Base-by-base conservation (phyloP, 2,797 vertebrate genomes). In the Antennarius maculatus region DNA sequence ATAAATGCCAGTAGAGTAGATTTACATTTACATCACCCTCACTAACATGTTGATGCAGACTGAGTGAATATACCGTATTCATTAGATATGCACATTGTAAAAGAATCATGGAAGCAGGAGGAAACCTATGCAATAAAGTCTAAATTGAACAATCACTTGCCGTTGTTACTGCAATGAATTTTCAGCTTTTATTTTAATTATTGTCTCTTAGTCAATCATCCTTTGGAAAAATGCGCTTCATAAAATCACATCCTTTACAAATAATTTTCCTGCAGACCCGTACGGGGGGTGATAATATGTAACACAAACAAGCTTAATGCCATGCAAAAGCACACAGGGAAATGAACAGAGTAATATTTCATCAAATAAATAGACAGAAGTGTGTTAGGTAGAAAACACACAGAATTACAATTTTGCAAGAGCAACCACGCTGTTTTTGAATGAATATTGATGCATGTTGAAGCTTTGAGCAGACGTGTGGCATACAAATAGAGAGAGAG, bases 391-490 rank as follows among this genome's bases (percentile, higher is more conserved):
- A 27, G 27, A 59, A 54, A 49, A 58, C 16, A 29, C 15, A 34
- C 8, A 39, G 10, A 53, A 43, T 37, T 9, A n/a, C 3, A 56
- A 28, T 52, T 48, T 68, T 51, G n/a, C 11, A 13, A 66, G 48
- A 37, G 28, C 23, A 58, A 15, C 42, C 9, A 1, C 15, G 49
- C 15, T 64, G n/a, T 42, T 66, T 61, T 61, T 55, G 41, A 37
- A 34, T 64, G 55, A 62, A 82, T 81, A 69, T 37, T 76, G 6
- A 75, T 78, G 53, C 42, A 45, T 66, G 51, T 37, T 72, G 54
- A 60, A 34, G 53, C 59, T 63, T 34, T 16, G 27, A 43, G 61
- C n/a, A 54, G 55, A 52, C 27, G 28, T 31, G 23, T 37, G 52
- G 69, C 68, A 71, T 74, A 49, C 61, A 79, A 62, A 84, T 60